phyloP scores from a whole-genome alignment of 2,113 vertebrate genomes.

The Heloderma charlesbogerti region DNA sequence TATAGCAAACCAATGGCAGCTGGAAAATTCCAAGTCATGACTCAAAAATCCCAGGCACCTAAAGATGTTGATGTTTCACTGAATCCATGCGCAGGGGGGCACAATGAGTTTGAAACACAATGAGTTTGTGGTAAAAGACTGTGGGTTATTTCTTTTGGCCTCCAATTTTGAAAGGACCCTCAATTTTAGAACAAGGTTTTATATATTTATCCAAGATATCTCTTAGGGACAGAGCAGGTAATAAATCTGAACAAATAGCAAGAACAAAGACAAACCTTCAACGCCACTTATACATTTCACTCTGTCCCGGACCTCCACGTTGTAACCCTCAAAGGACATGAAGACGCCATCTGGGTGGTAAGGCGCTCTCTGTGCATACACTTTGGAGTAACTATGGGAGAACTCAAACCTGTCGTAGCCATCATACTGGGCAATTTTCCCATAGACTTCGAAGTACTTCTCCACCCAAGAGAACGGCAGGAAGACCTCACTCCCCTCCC shows the following conservation, averaged over 20 bases:
- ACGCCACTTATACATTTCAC: constrained; percentile 98
- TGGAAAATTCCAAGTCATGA: not conserved
- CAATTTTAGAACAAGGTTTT: not conserved
- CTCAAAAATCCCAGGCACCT: not conserved
- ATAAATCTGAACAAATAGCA: not conserved
- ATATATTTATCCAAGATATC: not conserved
- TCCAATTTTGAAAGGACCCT: not conserved
- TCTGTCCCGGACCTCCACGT: constrained; percentile 95
- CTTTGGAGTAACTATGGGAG: constrained; percentile 98
- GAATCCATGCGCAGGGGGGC: not conserved
- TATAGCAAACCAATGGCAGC: not conserved
- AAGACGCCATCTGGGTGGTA: constrained; percentile 96
- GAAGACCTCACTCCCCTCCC: constrained; percentile 91
- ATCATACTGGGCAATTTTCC: constrained; percentile 90
- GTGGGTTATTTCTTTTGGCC: not conserved
- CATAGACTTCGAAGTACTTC: constrained; percentile 98
- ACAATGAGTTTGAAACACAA: not conserved
- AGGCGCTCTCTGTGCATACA: constrained; percentile 91
- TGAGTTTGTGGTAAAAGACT: not conserved
- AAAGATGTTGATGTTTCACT: too few relatives aligned
- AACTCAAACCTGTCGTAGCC: constrained; percentile 96
- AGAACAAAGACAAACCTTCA: constrained; percentile 83
- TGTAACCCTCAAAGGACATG: constrained; percentile 99
- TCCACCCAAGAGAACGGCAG: constrained; percentile 96
- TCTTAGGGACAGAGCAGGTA: not conserved